Base-by-base conservation (phyloP, 1,140 invertebrate genomes). In the Drosophila suzukii region DNA sequence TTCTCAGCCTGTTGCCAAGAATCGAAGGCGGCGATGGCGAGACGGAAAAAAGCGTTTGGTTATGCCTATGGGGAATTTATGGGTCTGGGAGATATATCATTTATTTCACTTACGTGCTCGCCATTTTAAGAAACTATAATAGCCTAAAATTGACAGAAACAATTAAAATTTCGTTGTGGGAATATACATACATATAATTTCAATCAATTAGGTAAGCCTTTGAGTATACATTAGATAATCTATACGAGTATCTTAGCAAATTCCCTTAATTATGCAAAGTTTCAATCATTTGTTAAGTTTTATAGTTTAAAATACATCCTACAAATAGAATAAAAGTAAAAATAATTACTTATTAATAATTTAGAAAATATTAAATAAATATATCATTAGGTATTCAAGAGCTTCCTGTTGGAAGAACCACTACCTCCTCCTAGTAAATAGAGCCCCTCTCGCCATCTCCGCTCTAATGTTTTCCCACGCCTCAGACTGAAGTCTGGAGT, bases 401-500 rank as follows among this genome's bases (percentile, higher is more conserved):
- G 39, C 60, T 62, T 39, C 36, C 43, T 36, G 30, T 68, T 32
- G 27, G 15, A 12, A 17, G 2, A 32, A 17, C 6, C 10, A 6
- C 1, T 34, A 32, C 7, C n/a, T 15, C 3, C 24, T 32, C 47
- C 10, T 34, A 12, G 3, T n/a, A 10, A 27, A n/a, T 27, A n/a
- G 27, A 50, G 38, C n/a, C 17, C 10, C 12, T 50, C 17, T 30
- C n/a, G 32, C 43, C 43, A 32, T 67, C 38, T 50, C 38, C 38
- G 50, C 54, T 78, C 61, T 55, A 68, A 55, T 47, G 49, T 74
- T 83, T 84, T 84, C 81, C 81, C 81, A 84, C 81, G 81, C 81
- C 77, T 73, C 67, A 76, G 78, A 54, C 62, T 47, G 54, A 61
- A 60, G 61, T 59, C 71, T 13, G 46, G 65, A 82, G 82, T 85